Evolutionary conservation across 2,113 vertebrate genomes (phyloP), one percentile per base, ranked within the genome.

Genomic region (Aspiorhynchus laticeps): DNA sequence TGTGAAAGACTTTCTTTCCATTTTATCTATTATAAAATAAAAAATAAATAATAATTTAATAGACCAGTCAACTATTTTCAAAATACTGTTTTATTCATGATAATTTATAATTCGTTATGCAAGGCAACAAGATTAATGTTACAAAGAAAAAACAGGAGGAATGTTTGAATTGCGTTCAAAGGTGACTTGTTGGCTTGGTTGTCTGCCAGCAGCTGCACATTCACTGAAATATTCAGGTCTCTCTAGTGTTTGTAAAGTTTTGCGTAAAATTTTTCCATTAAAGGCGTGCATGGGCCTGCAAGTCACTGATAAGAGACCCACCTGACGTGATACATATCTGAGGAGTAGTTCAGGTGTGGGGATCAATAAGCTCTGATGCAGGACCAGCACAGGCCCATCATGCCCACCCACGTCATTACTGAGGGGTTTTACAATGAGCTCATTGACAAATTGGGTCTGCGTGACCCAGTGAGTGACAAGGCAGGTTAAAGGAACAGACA

Each of bases 301-400:
- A 93, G 91, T 91, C 92, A 90, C 90, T 92, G 93, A 95, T 95
- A 95, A 94, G 92, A 87, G 82, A 31, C 48, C 56, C n/a, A n/a
- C 73, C 89, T 51, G 80, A 80, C 80, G 88, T 92, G 93, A 95
- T 95, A 93, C 90, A 84, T 90, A 94, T 94, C 94, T 92, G 91
- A 91, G 88, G 85, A 90, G 86, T 88, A 90, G 92, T 90, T 88
- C 88, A 84, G 82, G 24, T 75, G 48, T n/a, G 7, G 51, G 21
- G 91, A 94, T 94, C 94, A 91, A 94, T 95, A 93, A 88, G 84
- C 87, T 90, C 88, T 90, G 93, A 92, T 92, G 91, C 92, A 90
- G 83, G 90, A 90, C 82, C 85, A 69, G 69, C 89, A 26, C 46
- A 84, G 31, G 38, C 19, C 46, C 83, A 31, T 84, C 82, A 59